Conservation (phyloP, 2,113 vertebrate genomes). For the Pagrus major region DNA sequence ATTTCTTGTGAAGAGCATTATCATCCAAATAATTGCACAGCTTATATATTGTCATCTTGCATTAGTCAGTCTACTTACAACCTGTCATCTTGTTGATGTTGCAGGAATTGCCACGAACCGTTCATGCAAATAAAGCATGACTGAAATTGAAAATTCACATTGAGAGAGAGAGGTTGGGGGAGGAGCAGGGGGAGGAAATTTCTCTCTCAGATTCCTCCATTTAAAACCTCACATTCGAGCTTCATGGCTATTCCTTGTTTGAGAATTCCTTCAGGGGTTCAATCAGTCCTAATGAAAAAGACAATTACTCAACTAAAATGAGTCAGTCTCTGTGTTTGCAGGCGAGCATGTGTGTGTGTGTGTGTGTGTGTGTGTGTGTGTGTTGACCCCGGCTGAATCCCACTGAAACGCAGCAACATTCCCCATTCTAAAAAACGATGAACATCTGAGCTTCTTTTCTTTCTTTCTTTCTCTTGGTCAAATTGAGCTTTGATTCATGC, state of each 20-base stretch:
- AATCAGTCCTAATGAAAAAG: slow-evolving; percentile 58
- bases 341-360: not conserved
- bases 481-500: slow-evolving; percentile 20
- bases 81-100: not conserved
- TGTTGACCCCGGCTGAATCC: not conserved
- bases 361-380: not conserved
- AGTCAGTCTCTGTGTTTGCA: slow-evolving; percentile 26
- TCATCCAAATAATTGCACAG: not conserved
- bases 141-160: slow-evolving; percentile 12
- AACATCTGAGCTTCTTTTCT: not conserved
- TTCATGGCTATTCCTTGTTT: slow-evolving; percentile 30
- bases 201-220: slow-evolving; percentile 27
- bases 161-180: not conserved
- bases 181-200: not conserved
- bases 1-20: not conserved
- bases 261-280: slow-evolving; percentile 28
- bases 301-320: slow-evolving; percentile 72
- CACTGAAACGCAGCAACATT: not conserved
- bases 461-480: not conserved
- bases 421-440: not conserved
- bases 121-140: not conserved
- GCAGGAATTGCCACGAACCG: not conserved
- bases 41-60: not conserved
- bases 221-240: slow-evolving; percentile 37
- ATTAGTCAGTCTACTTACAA: not conserved